Percentiles rank a stretch among this genome's conserved stretches.
Conservation (phyloP, 1,140 invertebrate species). For the Brachionus rotundiformis region DNA sequence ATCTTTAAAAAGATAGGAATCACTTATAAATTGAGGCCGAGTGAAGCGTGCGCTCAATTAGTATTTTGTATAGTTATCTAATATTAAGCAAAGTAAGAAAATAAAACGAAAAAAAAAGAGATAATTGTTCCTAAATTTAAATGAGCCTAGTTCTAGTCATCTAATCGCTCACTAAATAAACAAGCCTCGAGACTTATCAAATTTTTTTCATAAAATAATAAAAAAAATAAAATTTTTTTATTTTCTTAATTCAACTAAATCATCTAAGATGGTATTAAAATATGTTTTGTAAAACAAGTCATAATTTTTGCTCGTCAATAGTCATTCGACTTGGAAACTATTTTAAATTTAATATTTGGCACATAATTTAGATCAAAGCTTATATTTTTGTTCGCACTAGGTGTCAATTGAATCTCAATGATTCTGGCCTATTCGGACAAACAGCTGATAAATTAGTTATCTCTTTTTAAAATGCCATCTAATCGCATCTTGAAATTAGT, state of each 20-base stretch:
- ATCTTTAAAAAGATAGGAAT: background rate
- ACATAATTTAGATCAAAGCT: constrained; percentile 7
- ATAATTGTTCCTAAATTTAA: constrained; percentile 1
- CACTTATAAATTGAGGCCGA: background rate
- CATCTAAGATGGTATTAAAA: constrained; percentile 6
- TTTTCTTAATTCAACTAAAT: no score
- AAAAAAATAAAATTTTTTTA: constrained; percentile 12
- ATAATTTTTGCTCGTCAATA: constrained; percentile 12
- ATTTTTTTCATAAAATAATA: no score
- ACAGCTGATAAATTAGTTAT: background rate
- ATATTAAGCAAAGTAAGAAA: background rate
- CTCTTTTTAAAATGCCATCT: background rate
- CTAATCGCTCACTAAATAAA: background rate
- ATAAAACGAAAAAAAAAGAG: no score
- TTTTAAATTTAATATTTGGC: background rate
- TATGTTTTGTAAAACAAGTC: background rate
- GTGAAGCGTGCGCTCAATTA: background rate
- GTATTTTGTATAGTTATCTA: background rate
- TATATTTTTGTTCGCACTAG: background rate
- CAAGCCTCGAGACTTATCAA: constrained; percentile 10
- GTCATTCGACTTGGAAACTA: background rate
- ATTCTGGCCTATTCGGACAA: background rate
- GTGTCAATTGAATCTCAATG: background rate
- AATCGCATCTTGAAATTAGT: background rate
- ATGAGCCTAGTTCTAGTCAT: background rate